These are phyloP conservation scores for Abramis brama DNA, from an alignment of 2,113 vertebrate genomes.

Conservation along the genomic window DNA sequence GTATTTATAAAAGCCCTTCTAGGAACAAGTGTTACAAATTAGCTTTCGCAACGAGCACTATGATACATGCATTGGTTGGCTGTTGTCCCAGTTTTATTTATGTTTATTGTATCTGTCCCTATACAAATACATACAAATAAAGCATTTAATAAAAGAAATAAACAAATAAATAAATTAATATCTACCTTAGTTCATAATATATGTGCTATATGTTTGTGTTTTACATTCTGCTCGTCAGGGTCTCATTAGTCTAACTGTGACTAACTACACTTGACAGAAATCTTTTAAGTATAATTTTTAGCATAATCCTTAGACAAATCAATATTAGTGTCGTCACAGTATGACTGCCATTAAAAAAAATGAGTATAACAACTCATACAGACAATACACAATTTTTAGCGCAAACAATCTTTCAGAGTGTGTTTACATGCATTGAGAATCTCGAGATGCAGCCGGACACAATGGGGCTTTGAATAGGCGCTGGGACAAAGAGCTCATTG, in stretches of 20 bases:
- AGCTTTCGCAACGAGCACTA: too few species aligned
- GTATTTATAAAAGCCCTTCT: too few species aligned
- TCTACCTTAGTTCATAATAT: not conserved
- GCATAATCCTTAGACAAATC: not conserved
- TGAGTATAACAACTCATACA: not conserved
- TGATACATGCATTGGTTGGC: too few species aligned
- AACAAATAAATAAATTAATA: too few species aligned
- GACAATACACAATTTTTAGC: not conserved
- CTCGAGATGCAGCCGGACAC: not conserved
- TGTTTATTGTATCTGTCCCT: too few species aligned
- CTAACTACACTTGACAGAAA: too few species aligned
- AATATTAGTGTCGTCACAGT: not conserved
- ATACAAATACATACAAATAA: too few species aligned
- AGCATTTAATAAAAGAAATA: too few species aligned
- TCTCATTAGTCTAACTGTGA: too few species aligned
- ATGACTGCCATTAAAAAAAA: not conserved
- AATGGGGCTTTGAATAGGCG: slow-evolving; percentile 31
- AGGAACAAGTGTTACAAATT: too few species aligned
- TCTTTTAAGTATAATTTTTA: too few species aligned
- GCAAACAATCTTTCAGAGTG: not conserved
- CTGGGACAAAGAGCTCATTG: slow-evolving; percentile 44
- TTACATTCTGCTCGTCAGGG: not conserved
- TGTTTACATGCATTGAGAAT: not conserved
- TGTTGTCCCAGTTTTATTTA: too few species aligned
- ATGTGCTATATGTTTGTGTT: not conserved